Evolutionary conservation across 2,797 vertebrate species (phyloP).

Genomic region (Erithacus rubecula): DNA sequence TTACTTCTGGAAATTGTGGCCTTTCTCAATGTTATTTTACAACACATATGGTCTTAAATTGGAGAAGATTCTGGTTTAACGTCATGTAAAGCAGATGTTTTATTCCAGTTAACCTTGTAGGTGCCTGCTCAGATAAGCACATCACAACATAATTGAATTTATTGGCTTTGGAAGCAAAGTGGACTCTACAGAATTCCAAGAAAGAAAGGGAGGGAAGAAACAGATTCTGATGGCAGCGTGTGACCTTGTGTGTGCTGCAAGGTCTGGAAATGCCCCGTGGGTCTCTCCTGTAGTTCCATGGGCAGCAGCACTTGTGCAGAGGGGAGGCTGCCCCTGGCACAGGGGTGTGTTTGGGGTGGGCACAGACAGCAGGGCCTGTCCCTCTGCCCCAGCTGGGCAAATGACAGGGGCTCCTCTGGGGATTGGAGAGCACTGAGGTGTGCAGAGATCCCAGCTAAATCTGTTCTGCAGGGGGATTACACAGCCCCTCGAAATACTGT

Average conservation of each 20-base stretch:
- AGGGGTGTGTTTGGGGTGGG: not conserved
- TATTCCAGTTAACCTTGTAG: not conserved
- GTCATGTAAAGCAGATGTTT: not conserved
- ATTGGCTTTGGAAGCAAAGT: not conserved
- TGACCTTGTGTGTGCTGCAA: not conserved
- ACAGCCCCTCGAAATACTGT: not conserved
- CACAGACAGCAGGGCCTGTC: not conserved
- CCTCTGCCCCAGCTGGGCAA: not conserved
- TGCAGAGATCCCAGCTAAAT: not conserved
- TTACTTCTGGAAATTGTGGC: not conserved
- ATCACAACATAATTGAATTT: not conserved
- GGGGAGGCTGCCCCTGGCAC: not conserved
- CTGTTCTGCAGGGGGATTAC: not conserved
- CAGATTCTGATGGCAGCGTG: not conserved
- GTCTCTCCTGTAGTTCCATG: not conserved
- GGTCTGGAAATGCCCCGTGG: not conserved
- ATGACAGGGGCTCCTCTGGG: not conserved
- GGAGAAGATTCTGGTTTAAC: not conserved
- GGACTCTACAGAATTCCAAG: not conserved
- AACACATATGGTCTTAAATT: fast-evolving
- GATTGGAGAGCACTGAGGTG: fast-evolving
- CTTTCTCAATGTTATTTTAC: not conserved
- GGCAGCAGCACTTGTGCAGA: not conserved
- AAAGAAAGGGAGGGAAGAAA: not conserved
- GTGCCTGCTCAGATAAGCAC: not conserved